Evolutionary conservation across 2,113 vertebrate species (phyloP), one percentile per base, ranked within the genome.

Genomic region (Tenebrosternarchus preto): DNA sequence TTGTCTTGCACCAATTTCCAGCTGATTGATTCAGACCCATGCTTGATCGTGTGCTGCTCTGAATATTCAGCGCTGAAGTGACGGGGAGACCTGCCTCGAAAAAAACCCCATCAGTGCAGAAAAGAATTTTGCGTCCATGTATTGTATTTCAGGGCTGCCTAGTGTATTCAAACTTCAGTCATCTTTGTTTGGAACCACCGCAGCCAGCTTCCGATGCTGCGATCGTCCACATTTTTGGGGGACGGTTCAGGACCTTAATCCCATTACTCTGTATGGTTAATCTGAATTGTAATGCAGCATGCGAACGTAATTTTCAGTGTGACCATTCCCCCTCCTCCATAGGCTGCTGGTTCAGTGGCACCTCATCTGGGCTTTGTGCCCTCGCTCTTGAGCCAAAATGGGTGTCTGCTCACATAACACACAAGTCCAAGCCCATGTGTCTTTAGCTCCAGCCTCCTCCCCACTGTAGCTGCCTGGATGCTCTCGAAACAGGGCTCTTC

Each of bases 261-360:
- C 82, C 87, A 85, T 90, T 90, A 78, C 86, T 80, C 85, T 81
- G 80, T 88, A 86, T 85, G 87, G 84, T 85, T 90, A 86, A 88
- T 93, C 93, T 92, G 87, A 92, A 92, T 95, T 91, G 88, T 88
- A 89, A 90, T 92, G 83, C 86, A 90, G 82, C 90, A 90, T 91
- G 81, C 88, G 88, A 88, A 93, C 82, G 88, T 94, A 90, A 94
- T 95, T 94, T 95, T 94, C 92, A 94, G 91, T 89, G 88, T 93
- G 92, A 91, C 94, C 91, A 88, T 91, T 90, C 89, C 88, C 17
- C 77, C 73, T 78, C 81, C 86, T 80, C 74, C 68, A 60, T 56
- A 36, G 88, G 70, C 80, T 75, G 83, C 73, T 82, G 80, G 80
- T 82, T 82, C 85, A 69, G 80, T 77, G 88, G 86, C 85, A 86